Base-by-base conservation (phyloP, 2,797 vertebrate species). In the Coluber constrictor region DNA sequence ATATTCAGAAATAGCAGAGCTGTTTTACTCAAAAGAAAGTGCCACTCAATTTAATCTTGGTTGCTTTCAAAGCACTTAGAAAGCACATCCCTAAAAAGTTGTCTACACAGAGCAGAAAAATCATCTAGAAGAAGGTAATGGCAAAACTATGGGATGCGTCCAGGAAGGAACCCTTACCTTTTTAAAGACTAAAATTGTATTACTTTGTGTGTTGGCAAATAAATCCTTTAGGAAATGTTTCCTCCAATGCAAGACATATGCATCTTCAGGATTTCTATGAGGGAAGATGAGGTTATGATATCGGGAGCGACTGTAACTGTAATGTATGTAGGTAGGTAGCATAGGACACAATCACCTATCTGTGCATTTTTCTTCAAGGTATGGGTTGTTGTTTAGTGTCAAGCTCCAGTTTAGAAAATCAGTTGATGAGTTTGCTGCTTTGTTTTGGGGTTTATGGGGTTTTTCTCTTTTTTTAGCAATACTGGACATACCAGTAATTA, bases 101-200 rank as follows among this genome's bases (percentile, higher is more conserved):
- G 74, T 83, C 37, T 47, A 12, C 4, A 25, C 4, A 47, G 23
- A 47, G 43, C 74, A 83, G 74, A 47, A 83, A 83, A 83, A 83
- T 25, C 4, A 43, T 23, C 74, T 79, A 43, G 18, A 79, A 79
- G 18, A 43, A 79, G 37, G 74, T 23, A 79, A 43, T 79, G 32
- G 18, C 70, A 79, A 79, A 79, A 47, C 16, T 47, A 47, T 79
- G 74, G 9, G 74, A 79, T 79, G 11, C 47, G 3, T 79, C 20
- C 74, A 79, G 9, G 74, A 43, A 79, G 37, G 18, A 43, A 9
- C 20, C 74, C 74, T 47, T 25, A 43, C 15, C 16, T 89, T 29
- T 66, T 89, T 66, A 32, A 90, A 55, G 57, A 27, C 59, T 43
- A 60, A 25, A 88, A 43, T 23, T 37, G 92, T 95, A 92, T 92